Evolutionary conservation across 2,888 invertebrate species (phyloP).

Genomic region (Steinernema hermaphroditum): DNA sequence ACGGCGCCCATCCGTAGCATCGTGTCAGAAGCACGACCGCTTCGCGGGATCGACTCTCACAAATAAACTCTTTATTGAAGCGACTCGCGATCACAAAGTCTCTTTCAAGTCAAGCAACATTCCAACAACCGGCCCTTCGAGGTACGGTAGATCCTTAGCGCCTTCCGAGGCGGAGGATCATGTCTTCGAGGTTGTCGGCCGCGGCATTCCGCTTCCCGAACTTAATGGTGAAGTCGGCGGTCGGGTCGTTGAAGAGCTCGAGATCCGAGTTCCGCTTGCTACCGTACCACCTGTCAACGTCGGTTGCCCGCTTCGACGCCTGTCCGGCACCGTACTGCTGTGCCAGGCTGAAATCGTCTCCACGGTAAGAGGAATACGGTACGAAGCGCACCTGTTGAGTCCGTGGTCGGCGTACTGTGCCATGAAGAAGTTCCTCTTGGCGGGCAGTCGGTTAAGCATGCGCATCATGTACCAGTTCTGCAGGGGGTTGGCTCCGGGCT

Average conservation of each 20-base stretch:
- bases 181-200: slow-evolving; percentile 25
- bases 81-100: not conserved
- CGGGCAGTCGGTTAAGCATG: slow-evolving; percentile 11
- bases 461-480: slow-evolving; percentile 27
- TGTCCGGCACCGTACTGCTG: not conserved
- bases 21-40: not conserved
- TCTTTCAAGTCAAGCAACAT: not conserved
- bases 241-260: slow-evolving; percentile 18
- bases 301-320: not conserved
- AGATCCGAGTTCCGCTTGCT: slow-evolving; percentile 19
- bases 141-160: not conserved
- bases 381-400: not conserved
- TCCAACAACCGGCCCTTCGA: not conserved
- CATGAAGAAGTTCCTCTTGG: slow-evolving; percentile 20
- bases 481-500: not conserved
- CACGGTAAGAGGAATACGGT: not conserved
- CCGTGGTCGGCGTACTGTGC: slow-evolving; percentile 26
- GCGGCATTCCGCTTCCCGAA: slow-evolving; percentile 25
- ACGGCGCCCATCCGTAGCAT: not conserved
- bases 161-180: slow-evolving; percentile 16
- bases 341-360: slow-evolving; percentile 7
- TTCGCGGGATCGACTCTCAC: not conserved
- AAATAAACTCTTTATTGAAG: not conserved
- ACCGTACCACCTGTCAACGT: not conserved
- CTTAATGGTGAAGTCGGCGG: slow-evolving; percentile 23